These are phyloP conservation scores for Eristalis intricaria DNA, from an alignment of 2,888 invertebrate genomes.

Conservation along the genomic window DNA sequence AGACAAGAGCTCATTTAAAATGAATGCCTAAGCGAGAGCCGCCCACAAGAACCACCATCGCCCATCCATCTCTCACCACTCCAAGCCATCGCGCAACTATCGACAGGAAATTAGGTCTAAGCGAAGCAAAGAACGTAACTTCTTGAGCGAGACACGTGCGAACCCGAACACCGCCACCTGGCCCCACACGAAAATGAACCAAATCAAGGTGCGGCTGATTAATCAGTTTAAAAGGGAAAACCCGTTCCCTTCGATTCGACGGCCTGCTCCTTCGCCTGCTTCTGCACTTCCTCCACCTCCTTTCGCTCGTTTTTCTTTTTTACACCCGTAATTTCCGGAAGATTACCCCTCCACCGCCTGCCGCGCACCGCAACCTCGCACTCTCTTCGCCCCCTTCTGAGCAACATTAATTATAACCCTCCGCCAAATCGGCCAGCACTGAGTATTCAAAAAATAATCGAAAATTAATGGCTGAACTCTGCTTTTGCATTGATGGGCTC, in stretches of 20 bases:
- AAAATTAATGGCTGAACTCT: slow-evolving; percentile 60
- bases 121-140: not conserved
- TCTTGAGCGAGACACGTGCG: not conserved
- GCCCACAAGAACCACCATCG: not conserved
- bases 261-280: slow-evolving; percentile 15
- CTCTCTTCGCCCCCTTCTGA: not conserved
- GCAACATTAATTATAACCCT: slow-evolving; percentile 64
- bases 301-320: not conserved
- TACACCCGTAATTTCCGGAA: slow-evolving; percentile 62
- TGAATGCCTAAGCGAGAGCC: not conserved
- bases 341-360: slow-evolving; percentile 28
- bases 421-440: slow-evolving; percentile 26
- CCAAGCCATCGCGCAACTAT: slow-evolving; percentile 3
- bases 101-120: slow-evolving; percentile 57
- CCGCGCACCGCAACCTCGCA: slow-evolving; percentile 1
- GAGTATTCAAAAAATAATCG: slow-evolving; percentile 47
- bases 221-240: slow-evolving; percentile 70
- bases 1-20: slow-evolving; percentile 6
- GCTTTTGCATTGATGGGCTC: not conserved
- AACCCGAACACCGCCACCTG: slow-evolving; percentile 14
- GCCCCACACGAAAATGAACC: not conserved
- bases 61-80: not conserved
- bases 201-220: slow-evolving; percentile 69
- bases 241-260: slow-evolving; percentile 51
- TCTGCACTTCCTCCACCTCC: no score